Evolutionary conservation across 2,113 vertebrate species (phyloP).

Genomic region (Chloebia gouldiae): DNA sequence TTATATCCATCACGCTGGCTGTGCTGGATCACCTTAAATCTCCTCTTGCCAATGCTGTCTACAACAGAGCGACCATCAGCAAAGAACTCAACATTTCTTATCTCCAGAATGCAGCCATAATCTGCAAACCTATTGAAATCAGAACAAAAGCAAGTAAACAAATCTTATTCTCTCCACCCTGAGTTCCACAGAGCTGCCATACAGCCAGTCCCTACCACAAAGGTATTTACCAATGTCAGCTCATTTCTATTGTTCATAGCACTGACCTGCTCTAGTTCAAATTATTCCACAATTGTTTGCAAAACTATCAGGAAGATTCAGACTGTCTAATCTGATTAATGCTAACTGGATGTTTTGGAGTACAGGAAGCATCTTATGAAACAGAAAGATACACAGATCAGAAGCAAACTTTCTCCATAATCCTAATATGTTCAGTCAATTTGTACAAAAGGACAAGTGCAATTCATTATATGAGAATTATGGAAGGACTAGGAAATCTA

Average conservation of each 20-base stretch:
- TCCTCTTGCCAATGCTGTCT: conserved; percentile 80
- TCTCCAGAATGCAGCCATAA: conserved; percentile 83
- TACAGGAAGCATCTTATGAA: neutral
- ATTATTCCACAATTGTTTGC: conserved; percentile 42
- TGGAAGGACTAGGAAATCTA: neutral
- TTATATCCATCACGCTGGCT: conserved; percentile 82
- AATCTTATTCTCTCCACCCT: conserved; percentile 27
- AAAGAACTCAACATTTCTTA: conserved; percentile 83
- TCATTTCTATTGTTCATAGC: conserved; percentile 18
- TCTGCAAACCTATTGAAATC: conserved; percentile 78
- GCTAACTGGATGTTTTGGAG: neutral
- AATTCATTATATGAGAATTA: neutral
- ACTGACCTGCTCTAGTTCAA: conserved; percentile 12
- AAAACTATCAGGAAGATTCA: conserved; percentile 45
- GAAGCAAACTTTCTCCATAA: neutral
- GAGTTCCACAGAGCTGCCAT: neutral
- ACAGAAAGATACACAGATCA: neutral
- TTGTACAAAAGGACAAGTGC: neutral
- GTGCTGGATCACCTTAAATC: conserved; percentile 80
- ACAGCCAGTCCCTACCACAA: conserved; percentile 18
- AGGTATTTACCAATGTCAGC: conserved; percentile 32
- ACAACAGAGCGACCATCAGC: conserved; percentile 82
- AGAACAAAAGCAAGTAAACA: conserved; percentile 44
- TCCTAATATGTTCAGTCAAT: neutral
- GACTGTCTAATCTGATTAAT: conserved; percentile 38